Percentiles rank a stretch among this genome's conserved stretches.
Conservation (phyloP, 30 jellyfish, hydroid and myxozoan species). For the Hydra vulgaris region DNA sequence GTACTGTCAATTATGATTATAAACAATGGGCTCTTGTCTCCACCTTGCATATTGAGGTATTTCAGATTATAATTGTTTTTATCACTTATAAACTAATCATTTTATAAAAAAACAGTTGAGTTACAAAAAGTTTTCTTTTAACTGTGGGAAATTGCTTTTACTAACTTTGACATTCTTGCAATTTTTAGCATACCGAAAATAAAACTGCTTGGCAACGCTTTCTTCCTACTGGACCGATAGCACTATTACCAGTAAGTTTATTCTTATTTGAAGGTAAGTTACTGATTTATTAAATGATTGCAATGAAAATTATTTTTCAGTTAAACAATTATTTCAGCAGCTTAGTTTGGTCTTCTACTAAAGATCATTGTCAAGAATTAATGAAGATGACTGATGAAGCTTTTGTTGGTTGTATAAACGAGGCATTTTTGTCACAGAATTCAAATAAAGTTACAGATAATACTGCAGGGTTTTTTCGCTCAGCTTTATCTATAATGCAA, state of each 20-base stretch:
- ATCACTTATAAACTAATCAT: not conserved
- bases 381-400: constrained; percentile 51
- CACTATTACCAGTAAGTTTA: constrained; percentile 72
- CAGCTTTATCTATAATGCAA: constrained; percentile 14
- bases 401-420: constrained; percentile 59
- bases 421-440: constrained; percentile 26
- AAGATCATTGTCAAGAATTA: constrained; percentile 57
- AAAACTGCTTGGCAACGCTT: constrained; percentile 94
- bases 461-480: not conserved
- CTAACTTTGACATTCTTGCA: not conserved
- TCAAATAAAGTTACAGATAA: not conserved
- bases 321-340: constrained; percentile 41
- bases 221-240: constrained; percentile 93
- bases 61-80: not conserved
- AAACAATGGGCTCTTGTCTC: constrained; percentile 88
- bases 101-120: too few relatives aligned
- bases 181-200: constrained; percentile 36
- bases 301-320: constrained; percentile 20
- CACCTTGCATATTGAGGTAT: constrained; percentile 23
- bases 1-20: constrained; percentile 46
- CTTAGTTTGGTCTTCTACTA: constrained; percentile 89
- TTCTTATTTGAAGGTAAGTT: not conserved
- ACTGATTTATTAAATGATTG: not conserved
- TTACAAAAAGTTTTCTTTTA: too few relatives aligned
- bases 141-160: too few relatives aligned